Evolutionary conservation across 2,113 vertebrate genomes (phyloP), one percentile per base, ranked within the genome.

Genomic region (Brachypodius melanocephalos): DNA sequence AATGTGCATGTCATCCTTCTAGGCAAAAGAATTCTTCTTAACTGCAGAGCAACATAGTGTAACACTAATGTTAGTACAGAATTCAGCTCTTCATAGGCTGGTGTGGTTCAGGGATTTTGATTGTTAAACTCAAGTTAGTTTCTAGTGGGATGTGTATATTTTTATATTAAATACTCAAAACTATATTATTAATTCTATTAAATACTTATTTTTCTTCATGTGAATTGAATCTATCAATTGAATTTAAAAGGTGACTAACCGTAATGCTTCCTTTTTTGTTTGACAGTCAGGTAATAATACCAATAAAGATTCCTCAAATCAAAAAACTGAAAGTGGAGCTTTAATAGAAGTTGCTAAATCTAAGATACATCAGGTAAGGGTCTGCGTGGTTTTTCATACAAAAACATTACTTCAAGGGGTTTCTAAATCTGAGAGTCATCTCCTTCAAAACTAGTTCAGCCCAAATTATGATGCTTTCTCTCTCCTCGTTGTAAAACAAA

Each of bases 331-430:
- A 96, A 98, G 98, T 90, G 98, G 98, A 58, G 98, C 98, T 51
- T 97, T 99, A 88, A 98, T 99, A 62, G 99, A 99, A 97, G 98
- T 98, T 67, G 98, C 99, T 36, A 99, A 99, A 86, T 99, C 99
- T 63, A 99, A 99, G 94, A 99, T 99, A 97, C 99, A 99, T 94
- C 99, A 99, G 98, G 99, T 98, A 96, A 77, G 51, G 42, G 22
- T 66, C 58, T 75, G 24, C 15, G 6, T 62, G 3, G 24, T 32
- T 43, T 58, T 65, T 85, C 82, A 28, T 72, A 31, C 5, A 63
- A 36, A 16, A 73, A 36, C 4, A 38, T 49, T 32, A 13, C 8
- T 74, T 87, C 17, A 34, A n/a, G 9, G 14, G 18, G 81, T 92
- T 67, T 85, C 61, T 81, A 57, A 57, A 78, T 80, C 75, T 28